Evolutionary conservation across 2,797 vertebrate genomes (phyloP).

Genomic region (Telmatherina bonti): DNA sequence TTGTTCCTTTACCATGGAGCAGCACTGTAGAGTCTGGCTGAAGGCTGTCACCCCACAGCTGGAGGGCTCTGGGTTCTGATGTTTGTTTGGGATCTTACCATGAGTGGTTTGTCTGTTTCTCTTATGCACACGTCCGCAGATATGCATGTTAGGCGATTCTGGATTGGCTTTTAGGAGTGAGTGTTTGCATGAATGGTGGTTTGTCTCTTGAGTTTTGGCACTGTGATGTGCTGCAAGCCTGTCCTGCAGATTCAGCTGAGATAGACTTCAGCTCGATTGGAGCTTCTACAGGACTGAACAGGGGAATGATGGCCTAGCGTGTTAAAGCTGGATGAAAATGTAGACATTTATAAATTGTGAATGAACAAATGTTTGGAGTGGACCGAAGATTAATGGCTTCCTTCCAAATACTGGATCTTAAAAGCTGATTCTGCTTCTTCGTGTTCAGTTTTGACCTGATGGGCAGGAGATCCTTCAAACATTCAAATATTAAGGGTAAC

Average conservation of each 20-base stretch:
- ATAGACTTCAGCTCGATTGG: background rate
- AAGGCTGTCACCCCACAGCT: background rate
- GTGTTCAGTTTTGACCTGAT: too few relatives aligned
- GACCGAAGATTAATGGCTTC: too few relatives aligned
- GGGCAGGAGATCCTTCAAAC: too few relatives aligned
- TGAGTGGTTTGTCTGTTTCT: background rate
- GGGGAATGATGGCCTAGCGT: too few relatives aligned
- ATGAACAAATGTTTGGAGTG: too few relatives aligned
- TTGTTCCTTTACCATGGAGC: background rate
- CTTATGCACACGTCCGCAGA: background rate
- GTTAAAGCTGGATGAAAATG: too few relatives aligned
- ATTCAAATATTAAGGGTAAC: too few relatives aligned
- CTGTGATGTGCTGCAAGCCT: too few relatives aligned
- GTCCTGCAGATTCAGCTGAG: background rate
- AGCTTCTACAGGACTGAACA: too few relatives aligned
- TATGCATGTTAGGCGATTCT: background rate
- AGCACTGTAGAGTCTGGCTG: background rate
- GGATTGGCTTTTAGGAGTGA: background rate
- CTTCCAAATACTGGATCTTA: too few relatives aligned
- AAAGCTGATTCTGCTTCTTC: too few relatives aligned
- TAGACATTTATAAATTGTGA: too few relatives aligned
- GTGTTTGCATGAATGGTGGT: background rate
- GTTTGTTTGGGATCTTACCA: background rate
- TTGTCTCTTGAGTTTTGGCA: background rate
- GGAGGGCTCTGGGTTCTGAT: background rate